These are phyloP conservation scores for Drosophila pachea DNA, from an alignment of 1,140 invertebrate genomes.

Conservation along the genomic window DNA sequence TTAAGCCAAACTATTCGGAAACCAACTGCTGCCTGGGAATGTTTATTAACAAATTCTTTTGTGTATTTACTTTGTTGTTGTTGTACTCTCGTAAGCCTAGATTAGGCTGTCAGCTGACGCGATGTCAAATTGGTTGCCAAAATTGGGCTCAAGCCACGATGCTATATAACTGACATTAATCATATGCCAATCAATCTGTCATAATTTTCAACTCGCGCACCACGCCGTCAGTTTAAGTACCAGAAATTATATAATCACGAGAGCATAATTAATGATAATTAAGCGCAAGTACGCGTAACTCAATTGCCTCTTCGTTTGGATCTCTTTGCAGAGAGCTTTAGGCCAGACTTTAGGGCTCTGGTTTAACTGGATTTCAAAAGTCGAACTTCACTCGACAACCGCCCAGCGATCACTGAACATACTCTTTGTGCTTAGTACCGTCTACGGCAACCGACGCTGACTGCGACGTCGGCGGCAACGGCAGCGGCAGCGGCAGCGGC, in stretches of 20 bases:
- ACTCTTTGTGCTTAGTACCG: constrained; percentile 6
- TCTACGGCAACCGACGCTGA: neutral
- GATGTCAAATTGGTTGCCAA: constrained; percentile 26
- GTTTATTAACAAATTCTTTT: constrained; percentile 1
- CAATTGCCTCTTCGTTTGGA: neutral
- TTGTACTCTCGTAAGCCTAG: neutral
- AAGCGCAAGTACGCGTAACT: neutral
- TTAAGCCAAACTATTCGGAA: constrained; percentile 9
- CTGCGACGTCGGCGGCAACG: neutral
- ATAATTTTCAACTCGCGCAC: constrained; percentile 14
- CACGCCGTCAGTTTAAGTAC: constrained; percentile 8
- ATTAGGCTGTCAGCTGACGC: constrained; percentile 8
- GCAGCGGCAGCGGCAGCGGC: too few species aligned
- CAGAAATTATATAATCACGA: neutral
- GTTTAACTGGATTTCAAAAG: constrained; percentile 24
- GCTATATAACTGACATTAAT: constrained; percentile 13
- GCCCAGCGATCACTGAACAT: constrained; percentile 65
- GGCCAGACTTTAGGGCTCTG: neutral
- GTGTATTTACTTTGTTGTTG: constrained; percentile 17
- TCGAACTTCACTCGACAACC: constrained; percentile 58
- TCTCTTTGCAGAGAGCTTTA: constrained; percentile 27
- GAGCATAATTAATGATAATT: constrained; percentile 15
- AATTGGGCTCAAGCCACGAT: neutral
- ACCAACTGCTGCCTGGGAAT: constrained; percentile 13
- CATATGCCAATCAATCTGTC: constrained; percentile 23